Conservation (phyloP, 2,888 invertebrate genomes). For the Meandrusa payeni region DNA sequence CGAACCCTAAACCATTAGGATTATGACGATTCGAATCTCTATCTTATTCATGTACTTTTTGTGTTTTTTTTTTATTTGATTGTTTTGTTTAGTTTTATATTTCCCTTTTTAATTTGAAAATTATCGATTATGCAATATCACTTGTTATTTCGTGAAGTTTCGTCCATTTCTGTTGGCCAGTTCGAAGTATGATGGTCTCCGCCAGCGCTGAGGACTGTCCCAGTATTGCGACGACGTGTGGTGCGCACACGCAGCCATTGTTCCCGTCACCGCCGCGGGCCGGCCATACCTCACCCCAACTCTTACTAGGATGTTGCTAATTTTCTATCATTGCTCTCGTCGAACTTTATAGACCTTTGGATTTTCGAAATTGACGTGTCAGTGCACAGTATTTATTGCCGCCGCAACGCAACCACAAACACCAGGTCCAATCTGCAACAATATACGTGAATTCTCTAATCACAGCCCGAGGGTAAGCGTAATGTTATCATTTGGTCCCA, state of each 20-base stretch:
- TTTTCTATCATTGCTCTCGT: conserved; percentile 77
- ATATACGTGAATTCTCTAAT: conserved; percentile 54
- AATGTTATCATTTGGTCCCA: conserved; percentile 34
- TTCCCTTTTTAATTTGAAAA: too few relatives aligned
- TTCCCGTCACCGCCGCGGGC: conserved; percentile 61
- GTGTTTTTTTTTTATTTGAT: too few relatives aligned
- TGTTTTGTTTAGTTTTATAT: too few relatives aligned
- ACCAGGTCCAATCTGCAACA: conserved; percentile 34
- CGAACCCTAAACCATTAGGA: too few relatives aligned
- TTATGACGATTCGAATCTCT: too few relatives aligned
- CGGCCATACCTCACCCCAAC: conserved; percentile 71
- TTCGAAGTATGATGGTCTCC: conserved; percentile 38
- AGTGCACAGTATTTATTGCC: conserved; percentile 70
- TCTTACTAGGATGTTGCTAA: conserved; percentile 75
- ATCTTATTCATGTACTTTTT: too few relatives aligned
- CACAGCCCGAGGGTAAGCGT: conserved; percentile 45
- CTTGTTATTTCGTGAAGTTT: too few relatives aligned
- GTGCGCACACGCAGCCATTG: conserved; percentile 55
- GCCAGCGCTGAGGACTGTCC: conserved; percentile 50
- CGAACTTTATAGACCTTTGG: conserved; percentile 69
- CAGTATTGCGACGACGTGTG: conserved; percentile 52
- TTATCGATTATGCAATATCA: too few relatives aligned
- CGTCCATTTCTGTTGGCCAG: conserved; percentile 43
- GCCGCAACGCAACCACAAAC: conserved; percentile 40
- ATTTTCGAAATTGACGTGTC: conserved; percentile 74